phyloP scores from a whole-genome alignment of 2,113 vertebrate genomes.

The Neotragus moschatus region DNA sequence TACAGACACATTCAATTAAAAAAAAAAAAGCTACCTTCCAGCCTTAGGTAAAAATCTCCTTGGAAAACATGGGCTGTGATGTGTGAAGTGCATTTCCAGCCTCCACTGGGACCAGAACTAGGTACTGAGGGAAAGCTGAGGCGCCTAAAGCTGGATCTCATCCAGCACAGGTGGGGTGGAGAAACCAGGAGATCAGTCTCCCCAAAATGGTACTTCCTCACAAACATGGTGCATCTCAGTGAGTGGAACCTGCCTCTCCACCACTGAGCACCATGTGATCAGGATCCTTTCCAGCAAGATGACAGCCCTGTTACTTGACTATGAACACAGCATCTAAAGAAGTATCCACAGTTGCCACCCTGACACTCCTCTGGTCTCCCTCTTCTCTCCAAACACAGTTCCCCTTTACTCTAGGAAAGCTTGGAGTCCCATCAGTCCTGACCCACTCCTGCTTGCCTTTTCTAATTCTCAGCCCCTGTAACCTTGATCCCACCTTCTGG shows the following conservation, averaged over 20 bases:
- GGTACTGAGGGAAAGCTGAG: neutral
- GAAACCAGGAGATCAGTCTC: neutral
- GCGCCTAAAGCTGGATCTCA: fast-evolving
- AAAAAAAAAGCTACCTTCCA: neutral
- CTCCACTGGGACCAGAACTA: neutral
- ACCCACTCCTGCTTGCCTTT: neutral
- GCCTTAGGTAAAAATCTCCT: neutral
- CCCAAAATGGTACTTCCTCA: neutral
- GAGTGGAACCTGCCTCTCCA: neutral
- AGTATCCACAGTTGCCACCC: neutral
- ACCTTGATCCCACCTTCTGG: neutral
- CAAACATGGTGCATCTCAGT: neutral
- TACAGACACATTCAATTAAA: neutral
- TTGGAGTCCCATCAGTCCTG: neutral
- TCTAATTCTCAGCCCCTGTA: neutral
- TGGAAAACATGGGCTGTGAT: neutral
- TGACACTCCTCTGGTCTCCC: neutral
- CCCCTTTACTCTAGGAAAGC: neutral
- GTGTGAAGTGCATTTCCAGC: fast-evolving
- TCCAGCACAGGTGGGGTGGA: fast-evolving
- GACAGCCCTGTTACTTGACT: neutral
- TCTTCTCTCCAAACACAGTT: neutral
- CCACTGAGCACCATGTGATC: neutral
- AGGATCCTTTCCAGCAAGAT: neutral
- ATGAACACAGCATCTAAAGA: neutral